Conservation (phyloP, 1,140 invertebrate genomes). For the Tenebrio molitor region DNA sequence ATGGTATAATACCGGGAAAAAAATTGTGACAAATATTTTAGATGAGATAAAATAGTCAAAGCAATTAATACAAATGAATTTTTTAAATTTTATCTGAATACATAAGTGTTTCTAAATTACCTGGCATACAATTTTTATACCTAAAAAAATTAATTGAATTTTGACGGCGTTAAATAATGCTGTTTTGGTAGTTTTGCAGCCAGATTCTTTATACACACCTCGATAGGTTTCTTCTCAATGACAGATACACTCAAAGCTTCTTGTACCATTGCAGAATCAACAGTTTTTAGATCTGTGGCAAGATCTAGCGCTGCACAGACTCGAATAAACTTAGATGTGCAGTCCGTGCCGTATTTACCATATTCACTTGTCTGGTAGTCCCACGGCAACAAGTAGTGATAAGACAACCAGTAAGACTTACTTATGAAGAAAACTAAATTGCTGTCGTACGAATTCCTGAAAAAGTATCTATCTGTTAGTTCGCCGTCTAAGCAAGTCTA, state of each 20-base stretch:
- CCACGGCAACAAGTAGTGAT: slow-evolving; percentile 82
- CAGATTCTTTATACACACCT: slow-evolving; percentile 68
- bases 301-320: slow-evolving; percentile 76
- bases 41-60: no score
- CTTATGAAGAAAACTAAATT: slow-evolving; percentile 80
- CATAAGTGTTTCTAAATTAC: no score
- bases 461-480: slow-evolving; percentile 54
- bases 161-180: slow-evolving; percentile 69
- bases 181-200: slow-evolving; percentile 65
- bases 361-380: slow-evolving; percentile 85
- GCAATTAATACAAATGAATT: no score
- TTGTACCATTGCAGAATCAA: slow-evolving; percentile 73
- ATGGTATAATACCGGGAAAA: no score
- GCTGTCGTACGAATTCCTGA: slow-evolving; percentile 77
- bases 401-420: slow-evolving; percentile 82
- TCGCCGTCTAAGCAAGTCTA: no score
- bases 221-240: slow-evolving; percentile 69
- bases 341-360: slow-evolving; percentile 78
- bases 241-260: slow-evolving; percentile 71
- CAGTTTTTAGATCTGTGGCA: slow-evolving; percentile 74
- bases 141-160: slow-evolving; percentile 53
- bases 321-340: slow-evolving; percentile 75
- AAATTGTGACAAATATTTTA: no score
- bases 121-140: no score
- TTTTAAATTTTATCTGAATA: no score